Conservation (phyloP, 2,113 vertebrate genomes). For the Paramisgurnus dabryanus region DNA sequence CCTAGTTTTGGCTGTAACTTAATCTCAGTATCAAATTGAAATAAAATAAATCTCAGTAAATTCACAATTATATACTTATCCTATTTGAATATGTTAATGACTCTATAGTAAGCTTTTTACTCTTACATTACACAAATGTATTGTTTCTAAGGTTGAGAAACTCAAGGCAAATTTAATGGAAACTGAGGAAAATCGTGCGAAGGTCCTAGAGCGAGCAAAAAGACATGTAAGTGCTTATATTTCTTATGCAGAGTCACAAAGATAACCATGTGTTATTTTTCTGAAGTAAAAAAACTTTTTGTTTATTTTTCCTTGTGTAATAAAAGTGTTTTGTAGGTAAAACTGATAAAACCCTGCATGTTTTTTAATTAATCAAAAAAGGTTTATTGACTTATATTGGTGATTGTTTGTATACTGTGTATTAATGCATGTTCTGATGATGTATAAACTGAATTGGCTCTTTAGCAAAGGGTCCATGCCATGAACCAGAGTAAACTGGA, state of each 20-base stretch:
- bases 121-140: not conserved
- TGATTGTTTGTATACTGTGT: not conserved
- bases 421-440: not conserved
- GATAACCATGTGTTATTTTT: too few relatives aligned
- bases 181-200: constrained; percentile 62
- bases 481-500: constrained; percentile 80
- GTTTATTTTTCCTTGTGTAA: not conserved
- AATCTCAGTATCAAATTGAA: too few relatives aligned
- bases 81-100: too few relatives aligned
- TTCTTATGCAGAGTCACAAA: not conserved
- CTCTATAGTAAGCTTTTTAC: too few relatives aligned
- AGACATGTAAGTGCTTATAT: constrained; percentile 68
- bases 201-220: constrained; percentile 74
- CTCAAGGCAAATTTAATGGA: constrained; percentile 68
- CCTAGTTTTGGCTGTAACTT: not conserved
- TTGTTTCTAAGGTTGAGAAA: constrained; percentile 67
- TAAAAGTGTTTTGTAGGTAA: too few relatives aligned
- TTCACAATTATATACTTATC: too few relatives aligned
- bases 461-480: constrained; percentile 80
- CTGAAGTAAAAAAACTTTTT: too few relatives aligned
- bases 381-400: too few relatives aligned
- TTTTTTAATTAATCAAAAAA: too few relatives aligned
- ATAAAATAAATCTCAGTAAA: too few relatives aligned
- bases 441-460: not conserved
- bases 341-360: too few relatives aligned